phyloP scores from a whole-genome alignment of 1,140 invertebrate genomes.

The Melipona quadrifasciata region DNA sequence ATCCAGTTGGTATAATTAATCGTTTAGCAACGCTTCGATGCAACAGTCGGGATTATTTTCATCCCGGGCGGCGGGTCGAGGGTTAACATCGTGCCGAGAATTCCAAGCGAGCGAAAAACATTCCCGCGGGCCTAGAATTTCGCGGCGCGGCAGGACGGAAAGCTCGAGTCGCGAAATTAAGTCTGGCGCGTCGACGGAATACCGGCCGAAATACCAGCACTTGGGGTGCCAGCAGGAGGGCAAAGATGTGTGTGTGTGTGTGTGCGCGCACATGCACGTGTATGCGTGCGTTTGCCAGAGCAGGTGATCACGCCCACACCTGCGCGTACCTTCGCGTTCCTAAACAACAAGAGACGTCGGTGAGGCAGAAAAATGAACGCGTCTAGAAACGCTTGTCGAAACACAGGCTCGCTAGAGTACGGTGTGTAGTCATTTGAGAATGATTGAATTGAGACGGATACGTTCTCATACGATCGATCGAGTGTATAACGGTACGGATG shows the following conservation, averaged over 20 bases:
- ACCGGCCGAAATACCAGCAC: constrained; percentile 49
- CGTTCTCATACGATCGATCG: not conserved
- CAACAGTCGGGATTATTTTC: constrained; percentile 24
- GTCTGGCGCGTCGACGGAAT: constrained; percentile 56
- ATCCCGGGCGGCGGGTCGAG: not conserved
- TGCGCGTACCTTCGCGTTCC: constrained; percentile 42
- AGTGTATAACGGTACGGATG: not conserved
- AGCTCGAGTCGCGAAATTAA: constrained; percentile 61
- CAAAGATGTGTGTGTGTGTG: not conserved
- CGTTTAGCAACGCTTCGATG: not conserved
- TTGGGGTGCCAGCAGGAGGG: constrained; percentile 44
- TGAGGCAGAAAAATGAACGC: constrained; percentile 3
- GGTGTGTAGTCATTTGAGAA: not conserved
- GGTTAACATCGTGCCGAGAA: constrained; percentile 35
- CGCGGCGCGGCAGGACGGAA: constrained; percentile 28
- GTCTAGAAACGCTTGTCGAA: not conserved
- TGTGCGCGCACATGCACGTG: too few relatives aligned
- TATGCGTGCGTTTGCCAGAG: constrained; percentile 54
- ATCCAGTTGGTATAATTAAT: not conserved
- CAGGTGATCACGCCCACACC: constrained; percentile 77
- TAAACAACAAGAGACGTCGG: constrained; percentile 17
- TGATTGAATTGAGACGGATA: constrained; percentile 13
- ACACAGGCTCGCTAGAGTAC: not conserved
- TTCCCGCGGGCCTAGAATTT: constrained; percentile 51
- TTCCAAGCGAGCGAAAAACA: constrained; percentile 43